phyloP scores from a whole-genome alignment of 2,888 invertebrate genomes.

The Beris chalybata region DNA sequence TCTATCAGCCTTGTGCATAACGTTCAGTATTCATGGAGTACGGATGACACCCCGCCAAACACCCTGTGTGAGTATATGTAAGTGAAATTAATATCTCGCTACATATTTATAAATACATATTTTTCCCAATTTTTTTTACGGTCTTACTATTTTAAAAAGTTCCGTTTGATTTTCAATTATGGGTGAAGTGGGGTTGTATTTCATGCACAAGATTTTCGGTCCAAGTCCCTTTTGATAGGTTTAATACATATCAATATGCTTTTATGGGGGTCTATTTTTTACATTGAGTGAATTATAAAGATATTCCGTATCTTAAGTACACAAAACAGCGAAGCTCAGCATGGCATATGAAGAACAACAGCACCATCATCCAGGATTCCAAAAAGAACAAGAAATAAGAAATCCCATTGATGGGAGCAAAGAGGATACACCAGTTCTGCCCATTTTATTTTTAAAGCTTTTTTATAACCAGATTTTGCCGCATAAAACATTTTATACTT shows the following conservation, averaged over 20 bases:
- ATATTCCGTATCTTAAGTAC: conserved; percentile 12
- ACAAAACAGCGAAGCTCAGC: conserved; percentile 11
- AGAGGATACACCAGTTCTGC: conserved; percentile 7
- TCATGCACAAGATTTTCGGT: conserved; percentile 32
- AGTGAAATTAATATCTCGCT: too few relatives aligned
- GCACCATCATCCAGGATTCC: not conserved
- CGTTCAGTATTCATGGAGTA: too few relatives aligned
- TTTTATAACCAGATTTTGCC: conserved; percentile 35
- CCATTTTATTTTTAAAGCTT: conserved; percentile 32
- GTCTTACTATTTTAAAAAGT: conserved; percentile 7
- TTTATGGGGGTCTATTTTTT: conserved; percentile 21
- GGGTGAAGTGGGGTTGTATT: conserved; percentile 31
- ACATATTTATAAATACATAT: too few relatives aligned
- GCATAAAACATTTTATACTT: conserved; percentile 35
- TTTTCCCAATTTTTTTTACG: too few relatives aligned
- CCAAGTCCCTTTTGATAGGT: conserved; percentile 26
- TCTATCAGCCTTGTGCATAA: too few relatives aligned
- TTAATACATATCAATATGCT: conserved; percentile 19
- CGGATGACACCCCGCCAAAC: too few relatives aligned
- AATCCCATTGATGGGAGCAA: conserved; percentile 4
- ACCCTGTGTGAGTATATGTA: too few relatives aligned
- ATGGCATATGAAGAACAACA: not conserved
- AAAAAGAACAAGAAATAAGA: conserved; percentile 1
- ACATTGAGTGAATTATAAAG: conserved; percentile 19
- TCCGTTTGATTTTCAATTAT: conserved; percentile 36